These are phyloP conservation scores for Halocaridina rubra DNA, from an alignment of 2,888 invertebrate species.

Conservation along the genomic window DNA sequence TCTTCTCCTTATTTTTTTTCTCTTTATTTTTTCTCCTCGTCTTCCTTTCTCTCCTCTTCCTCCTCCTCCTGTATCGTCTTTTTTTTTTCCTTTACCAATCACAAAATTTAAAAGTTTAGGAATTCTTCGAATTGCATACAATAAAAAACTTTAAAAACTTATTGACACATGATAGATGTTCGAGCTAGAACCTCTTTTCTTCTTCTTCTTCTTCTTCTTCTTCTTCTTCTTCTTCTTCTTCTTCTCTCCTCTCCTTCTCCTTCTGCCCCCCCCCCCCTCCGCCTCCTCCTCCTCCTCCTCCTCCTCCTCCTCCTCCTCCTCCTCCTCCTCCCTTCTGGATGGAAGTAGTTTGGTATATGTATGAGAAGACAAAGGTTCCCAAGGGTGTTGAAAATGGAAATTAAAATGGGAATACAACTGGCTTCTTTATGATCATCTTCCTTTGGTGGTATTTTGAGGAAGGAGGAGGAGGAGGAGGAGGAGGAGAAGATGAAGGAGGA, in stretches of 20 bases:
- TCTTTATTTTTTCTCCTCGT: not conserved
- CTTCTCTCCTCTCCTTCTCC: not conserved
- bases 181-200: too few relatives aligned
- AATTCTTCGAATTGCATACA: too few relatives aligned
- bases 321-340: not conserved
- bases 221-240: too few relatives aligned
- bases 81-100: too few relatives aligned
- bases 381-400: not conserved
- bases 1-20: not conserved
- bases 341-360: not conserved
- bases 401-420: constrained; percentile 16
- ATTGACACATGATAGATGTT: too few relatives aligned
- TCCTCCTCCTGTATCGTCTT: not conserved
- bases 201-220: too few relatives aligned
- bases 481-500: not conserved
- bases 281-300: not conserved
- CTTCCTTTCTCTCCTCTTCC: not conserved
- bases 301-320: not conserved
- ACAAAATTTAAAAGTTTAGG: too few relatives aligned
- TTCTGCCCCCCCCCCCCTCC: not conserved
- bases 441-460: not conserved
- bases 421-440: not conserved
- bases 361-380: not conserved
- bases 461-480: not conserved
- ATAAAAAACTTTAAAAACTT: too few relatives aligned